Base-by-base conservation (phyloP, 2,888 invertebrate genomes). In the Lordiphosa andalusiaca region DNA sequence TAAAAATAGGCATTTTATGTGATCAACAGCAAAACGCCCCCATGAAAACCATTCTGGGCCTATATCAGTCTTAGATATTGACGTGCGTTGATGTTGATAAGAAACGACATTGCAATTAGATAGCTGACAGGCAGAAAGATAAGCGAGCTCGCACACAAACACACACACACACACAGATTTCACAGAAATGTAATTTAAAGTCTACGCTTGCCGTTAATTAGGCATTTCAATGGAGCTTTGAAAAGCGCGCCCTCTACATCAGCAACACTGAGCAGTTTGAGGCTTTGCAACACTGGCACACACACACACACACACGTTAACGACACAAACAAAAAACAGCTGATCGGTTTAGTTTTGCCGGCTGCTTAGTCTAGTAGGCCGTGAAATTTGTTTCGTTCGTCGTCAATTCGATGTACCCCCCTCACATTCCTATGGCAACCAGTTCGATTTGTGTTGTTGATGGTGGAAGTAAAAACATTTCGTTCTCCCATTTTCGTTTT, bases 1-100 rank as follows among this genome's bases (percentile, higher is more conserved):
- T 84, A 84, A 76, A 81, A 76, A 84, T 84, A 76, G 84, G 61
- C 47, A 84, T 73, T 77, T 73, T 77, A 83, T 83, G 73, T 73
- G 81, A 77, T 49, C 50, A 51, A 37, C 10, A 39, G 30, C 12
- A 42, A n/a, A 42, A 47, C 10, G 63, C 36, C 59, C 53, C 51
- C 47, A 61, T 33, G 49, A 53, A 53, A 53, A 54, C 59, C 40
- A 59, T 37, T 42, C 58, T 49, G 76, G 41, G 62, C 73, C 81
- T 10, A 30, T 30, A 77, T 77, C 77, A 77, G 84, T 77, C 77
- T 77, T 77, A 77, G 77, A 77, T 77, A 77, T 76, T 75, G 84
- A 71, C 80, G 75, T 53, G 63, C 48, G 74, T 69, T 71, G 83
- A 58, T 53, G 68, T 61, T 76, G 76, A 76, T 76, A 76, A 76